phyloP scores from a whole-genome alignment of 2,797 vertebrate species.

The Propithecus deckenii region DNA sequence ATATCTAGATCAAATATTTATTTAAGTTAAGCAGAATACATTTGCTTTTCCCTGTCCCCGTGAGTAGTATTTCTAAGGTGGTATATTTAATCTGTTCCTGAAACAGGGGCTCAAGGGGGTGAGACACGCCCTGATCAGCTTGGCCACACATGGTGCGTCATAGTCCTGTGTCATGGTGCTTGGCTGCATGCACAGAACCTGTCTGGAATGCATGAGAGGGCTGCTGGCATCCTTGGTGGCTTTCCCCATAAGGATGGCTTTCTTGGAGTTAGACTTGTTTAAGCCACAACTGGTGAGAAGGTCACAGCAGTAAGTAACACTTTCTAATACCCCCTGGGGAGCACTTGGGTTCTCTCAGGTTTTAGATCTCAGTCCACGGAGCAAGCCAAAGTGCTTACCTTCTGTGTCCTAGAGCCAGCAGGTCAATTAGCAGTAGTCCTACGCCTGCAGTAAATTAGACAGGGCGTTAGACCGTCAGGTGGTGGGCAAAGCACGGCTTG shows the following conservation, averaged over 20 bases:
- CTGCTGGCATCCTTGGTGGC: neutral
- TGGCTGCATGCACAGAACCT: neutral
- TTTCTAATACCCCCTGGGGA: neutral
- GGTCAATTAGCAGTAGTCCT: neutral
- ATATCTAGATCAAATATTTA: neutral
- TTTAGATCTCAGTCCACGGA: neutral
- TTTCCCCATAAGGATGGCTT: neutral
- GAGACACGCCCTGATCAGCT: neutral
- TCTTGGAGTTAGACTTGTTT: neutral
- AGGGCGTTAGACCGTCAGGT: neutral
- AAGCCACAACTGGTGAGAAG: neutral
- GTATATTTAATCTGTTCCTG: neutral
- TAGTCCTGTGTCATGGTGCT: neutral
- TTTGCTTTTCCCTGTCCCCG: neutral
- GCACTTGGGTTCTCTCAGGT: neutral
- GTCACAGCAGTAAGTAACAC: neutral
- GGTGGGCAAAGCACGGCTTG: neutral
- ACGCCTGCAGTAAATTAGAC: neutral
- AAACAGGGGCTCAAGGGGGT: neutral
- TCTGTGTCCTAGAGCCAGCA: neutral
- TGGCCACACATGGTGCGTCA: neutral
- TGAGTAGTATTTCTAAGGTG: neutral
- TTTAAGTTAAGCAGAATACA: neutral
- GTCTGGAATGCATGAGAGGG: neutral
- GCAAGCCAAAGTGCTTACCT: neutral